Evolutionary conservation across 2,797 vertebrate genomes (phyloP), one percentile per base, ranked within the genome.

Genomic region (Anolis apletophallus): DNA sequence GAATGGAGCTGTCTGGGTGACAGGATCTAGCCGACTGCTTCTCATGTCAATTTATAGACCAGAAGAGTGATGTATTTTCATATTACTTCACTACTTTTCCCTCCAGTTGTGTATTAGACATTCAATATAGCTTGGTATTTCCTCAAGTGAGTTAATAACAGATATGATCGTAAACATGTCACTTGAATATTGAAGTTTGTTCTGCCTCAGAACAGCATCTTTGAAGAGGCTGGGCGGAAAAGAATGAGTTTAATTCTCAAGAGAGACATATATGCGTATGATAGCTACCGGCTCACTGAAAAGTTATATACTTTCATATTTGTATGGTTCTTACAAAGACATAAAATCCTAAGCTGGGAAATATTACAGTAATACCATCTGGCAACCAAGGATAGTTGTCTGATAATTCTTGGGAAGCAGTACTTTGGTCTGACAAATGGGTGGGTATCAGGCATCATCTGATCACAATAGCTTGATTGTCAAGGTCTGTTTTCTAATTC

Each of bases 321-420:
- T 69, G 55, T 55, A 83, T 61, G 55, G 86, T 57, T 74, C 82
- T 82, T 87, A 86, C 50, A 72, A 87, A 80, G 86, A 67, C 59
- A 93, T 50, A 89, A 87, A 87, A 40, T 29, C 36, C 61, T 90
- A 54, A 87, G 85, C 83, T 9, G 40, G 34, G 81, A 93, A 69
- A 83, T 87, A 84, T 89, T 89, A 85, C 86, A 94, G 61, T 73
- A 78, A 89, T 81, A 87, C 81, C 89, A 91, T 89, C 85, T 91
- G 87, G 84, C 40, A 80, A 89, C 23, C 61, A 85, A 87, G 67
- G 75, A 81, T 6, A 69, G 67, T 84, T 72, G 67, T 73, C 74
- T 91, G 57, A 87, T 87, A 81, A 86, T 87, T 80, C 68, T 82
- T 91, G 81, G 71, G 83, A 88, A 90, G 57, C 61, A 64, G 85